Evolutionary conservation across 1,140 invertebrate species (phyloP), one percentile per base, ranked within the genome.

Genomic region (Drosophila sucinea): DNA sequence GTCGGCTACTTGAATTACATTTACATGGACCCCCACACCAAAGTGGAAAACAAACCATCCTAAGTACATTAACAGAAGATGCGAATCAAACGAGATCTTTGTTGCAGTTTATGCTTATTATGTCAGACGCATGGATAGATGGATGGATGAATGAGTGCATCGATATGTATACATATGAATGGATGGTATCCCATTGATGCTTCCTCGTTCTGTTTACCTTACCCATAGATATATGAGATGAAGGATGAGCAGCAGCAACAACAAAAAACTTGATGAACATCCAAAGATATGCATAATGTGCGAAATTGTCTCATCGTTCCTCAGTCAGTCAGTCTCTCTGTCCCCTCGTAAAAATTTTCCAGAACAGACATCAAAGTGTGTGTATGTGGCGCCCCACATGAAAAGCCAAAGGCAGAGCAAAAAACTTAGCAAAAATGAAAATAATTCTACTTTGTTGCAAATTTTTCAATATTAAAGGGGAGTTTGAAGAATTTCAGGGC

Each of bases 1-100:
- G 74, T 56, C 64, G 70, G 63, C 84, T 87, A 77, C 83, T 87
- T 87, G 73, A 79, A 87, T 87, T 87, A 87, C 83, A 86, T 77
- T 87, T 80, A 74, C 72, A 73, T 84, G 81, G 38, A 29, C 29
- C 25, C 33, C 11, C 74, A 65, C 44, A 47, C 69, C 35, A 10
- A 35, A 11, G 2, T 11, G 10, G 11, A 4, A 11, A 7, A 38
- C 60, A 35, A 27, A 38, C 51, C 32, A 44, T 60, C 56, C 44
- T 70, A 81, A 82, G 73, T 74, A 74, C 73, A 86, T 87, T 78
- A 71, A 74, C 71, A 73, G 55, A 68, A 57, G 67, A 77, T 68
- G 35, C 29, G 51, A 68, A 60, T 51, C 41, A 60, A 35, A 41
- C 47, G 40, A 51, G 47, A 40, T 58, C 65, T 58, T 65, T 70